These are phyloP conservation scores for Motacilla alba DNA, from an alignment of 2,113 vertebrate genomes.

Conservation along the genomic window DNA sequence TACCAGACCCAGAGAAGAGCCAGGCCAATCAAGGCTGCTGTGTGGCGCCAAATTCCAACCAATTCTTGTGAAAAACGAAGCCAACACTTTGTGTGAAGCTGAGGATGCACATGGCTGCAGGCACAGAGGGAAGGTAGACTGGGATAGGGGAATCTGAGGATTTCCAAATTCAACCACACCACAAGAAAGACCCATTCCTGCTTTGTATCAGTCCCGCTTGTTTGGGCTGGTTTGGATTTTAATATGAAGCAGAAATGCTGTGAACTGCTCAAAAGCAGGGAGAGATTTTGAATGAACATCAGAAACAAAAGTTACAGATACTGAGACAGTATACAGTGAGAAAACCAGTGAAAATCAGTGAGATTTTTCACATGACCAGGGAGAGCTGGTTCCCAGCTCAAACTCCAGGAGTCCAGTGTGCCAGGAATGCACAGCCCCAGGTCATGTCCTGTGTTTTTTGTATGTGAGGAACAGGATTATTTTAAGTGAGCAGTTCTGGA, in stretches of 20 bases:
- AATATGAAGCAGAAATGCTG: not conserved
- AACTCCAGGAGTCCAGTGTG: not conserved
- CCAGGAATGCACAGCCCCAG: not conserved
- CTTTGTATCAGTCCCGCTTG: not conserved
- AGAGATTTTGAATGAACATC: not conserved
- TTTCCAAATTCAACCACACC: not conserved
- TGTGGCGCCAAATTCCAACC: not conserved
- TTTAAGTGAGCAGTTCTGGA: not conserved
- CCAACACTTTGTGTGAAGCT: fast-evolving
- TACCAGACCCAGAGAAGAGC: not conserved
- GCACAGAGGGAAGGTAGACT: not conserved
- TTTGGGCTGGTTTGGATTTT: not conserved
- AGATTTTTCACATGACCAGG: not conserved
- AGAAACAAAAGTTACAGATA: not conserved
- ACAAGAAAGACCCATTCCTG: not conserved
- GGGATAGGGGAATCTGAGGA: not conserved
- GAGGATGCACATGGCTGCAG: fast-evolving
- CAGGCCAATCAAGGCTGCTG: not conserved
- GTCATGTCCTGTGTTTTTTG: not conserved
- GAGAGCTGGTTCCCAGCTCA: not conserved
- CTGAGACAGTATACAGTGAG: not conserved
- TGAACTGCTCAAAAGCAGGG: not conserved
- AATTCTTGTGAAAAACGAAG: fast-evolving
- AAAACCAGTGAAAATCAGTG: too few relatives aligned
- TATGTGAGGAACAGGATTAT: not conserved